A percentile compares a stretch with the other conserved stretches of the same genome.
Evolutionary conservation across 2,113 vertebrate species (phyloP).

Genomic region (Sorex fumeus): DNA sequence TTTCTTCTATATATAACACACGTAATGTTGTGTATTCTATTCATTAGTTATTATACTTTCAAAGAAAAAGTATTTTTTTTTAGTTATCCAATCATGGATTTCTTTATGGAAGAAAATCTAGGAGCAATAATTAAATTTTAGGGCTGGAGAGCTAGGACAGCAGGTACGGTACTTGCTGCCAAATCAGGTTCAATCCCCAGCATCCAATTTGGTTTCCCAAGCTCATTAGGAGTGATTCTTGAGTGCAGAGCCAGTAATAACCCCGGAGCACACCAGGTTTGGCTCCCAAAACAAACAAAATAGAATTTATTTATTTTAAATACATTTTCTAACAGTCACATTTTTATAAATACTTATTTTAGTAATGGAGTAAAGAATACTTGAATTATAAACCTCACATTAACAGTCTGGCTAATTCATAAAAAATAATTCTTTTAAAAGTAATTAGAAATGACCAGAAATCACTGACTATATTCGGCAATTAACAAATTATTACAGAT

Average conservation of each 20-base stretch:
- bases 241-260: no score
- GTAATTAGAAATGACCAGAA: neutral
- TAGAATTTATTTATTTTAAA: slow-evolving; percentile 13
- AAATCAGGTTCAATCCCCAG: no score
- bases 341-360: slow-evolving; percentile 1
- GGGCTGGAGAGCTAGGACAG: no score
- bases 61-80: neutral
- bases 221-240: no score
- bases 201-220: no score
- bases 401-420: neutral
- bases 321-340: neutral
- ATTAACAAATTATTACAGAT: slow-evolving; percentile 47
- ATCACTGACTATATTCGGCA: neutral
- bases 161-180: no score
- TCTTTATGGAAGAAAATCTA: neutral
- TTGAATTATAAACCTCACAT: neutral
- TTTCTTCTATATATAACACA: neutral
- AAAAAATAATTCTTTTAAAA: neutral
- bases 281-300: no score
- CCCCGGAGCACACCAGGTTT: no score
- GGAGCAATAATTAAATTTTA: neutral
- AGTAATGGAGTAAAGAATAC: neutral
- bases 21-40: neutral
- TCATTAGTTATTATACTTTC: neutral
- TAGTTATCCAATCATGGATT: neutral